These are phyloP conservation scores for Thelaira solivaga DNA, from an alignment of 2,888 invertebrate genomes.

Conservation along the genomic window DNA sequence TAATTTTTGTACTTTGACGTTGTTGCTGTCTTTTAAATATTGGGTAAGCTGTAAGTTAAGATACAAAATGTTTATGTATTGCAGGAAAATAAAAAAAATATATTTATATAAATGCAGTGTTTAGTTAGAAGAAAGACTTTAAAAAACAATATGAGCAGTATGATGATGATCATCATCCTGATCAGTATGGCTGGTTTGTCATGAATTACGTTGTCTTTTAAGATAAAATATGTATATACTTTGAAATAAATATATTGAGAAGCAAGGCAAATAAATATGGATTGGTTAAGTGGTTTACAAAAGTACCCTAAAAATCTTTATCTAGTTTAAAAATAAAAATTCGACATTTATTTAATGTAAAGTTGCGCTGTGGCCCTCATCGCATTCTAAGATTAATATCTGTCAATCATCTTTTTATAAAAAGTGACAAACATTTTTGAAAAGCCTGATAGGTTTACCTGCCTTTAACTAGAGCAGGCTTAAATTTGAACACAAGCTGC, in stretches of 20 bases:
- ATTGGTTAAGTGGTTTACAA: background rate
- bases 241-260: conserved; percentile 4
- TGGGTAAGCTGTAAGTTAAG: conserved; percentile 20
- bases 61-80: conserved; percentile 25
- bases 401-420: no score
- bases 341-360: no score
- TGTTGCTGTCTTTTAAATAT: conserved; percentile 19
- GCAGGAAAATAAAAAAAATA: background rate
- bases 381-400: no score
- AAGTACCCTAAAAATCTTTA: background rate
- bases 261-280: background rate
- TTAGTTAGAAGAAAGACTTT: background rate
- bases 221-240: conserved; percentile 35
- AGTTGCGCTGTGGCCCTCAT: no score
- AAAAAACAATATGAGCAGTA: conserved; percentile 17
- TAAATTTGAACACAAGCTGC: no score
- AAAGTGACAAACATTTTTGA: no score
- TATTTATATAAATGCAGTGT: background rate
- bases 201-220: conserved; percentile 51
- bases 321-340: no score
- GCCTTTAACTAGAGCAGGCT: no score
- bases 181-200: conserved; percentile 41
- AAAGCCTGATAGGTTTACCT: no score
- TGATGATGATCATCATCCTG: conserved; percentile 5
- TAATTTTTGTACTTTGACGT: conserved; percentile 33